Evolutionary conservation across 2,888 invertebrate genomes (phyloP), one percentile per base, ranked within the genome.

Genomic region (Girardia tigrina): DNA sequence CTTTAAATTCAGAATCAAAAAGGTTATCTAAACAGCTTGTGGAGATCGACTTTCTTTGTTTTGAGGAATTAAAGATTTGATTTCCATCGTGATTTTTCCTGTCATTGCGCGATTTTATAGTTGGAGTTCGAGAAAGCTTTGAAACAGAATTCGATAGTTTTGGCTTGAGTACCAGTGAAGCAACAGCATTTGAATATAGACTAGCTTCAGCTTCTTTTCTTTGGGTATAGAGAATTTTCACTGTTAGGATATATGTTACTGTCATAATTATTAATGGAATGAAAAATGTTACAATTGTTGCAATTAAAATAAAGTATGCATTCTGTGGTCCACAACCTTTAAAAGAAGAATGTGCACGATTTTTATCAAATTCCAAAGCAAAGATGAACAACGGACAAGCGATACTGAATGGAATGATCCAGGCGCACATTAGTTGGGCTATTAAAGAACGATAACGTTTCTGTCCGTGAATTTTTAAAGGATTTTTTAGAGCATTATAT

Each of bases 251-350:
- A 75, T 80, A 80, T 77, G 78, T 80, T 72, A 79, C 76, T 12
- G 78, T 78, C 80, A 80, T 80, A 74, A 80, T 80, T 27, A 80
- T 77, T 28, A 80, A 76, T n/a, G 80, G 80, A 42, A 80, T 73
- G 75, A 79, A 79, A 76, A 80, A 80, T 12, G 80, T 79, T 4
- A 78, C 78, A n/a, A 78, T 78, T n/a, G 79, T 79, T 16, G 80
- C 79, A 16, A 79, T 78, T 27, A 80, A 76, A 28, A 80, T 78
- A 73, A 80, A 80, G 16, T 77, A 76, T 1, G 79, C 78, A 69
- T 78, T 79, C 71, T 80, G 78, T 8, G 80, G 80, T n/a, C 80
- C 80, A 72, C 80, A 80, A 16, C 80, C 80, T 76, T 80, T 79
- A 74, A 77, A 79, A 28, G 77, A 78, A 8, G 27, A 69, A 74